Base-by-base conservation (phyloP, 2,888 invertebrate species). In the Escarpia spicata region DNA sequence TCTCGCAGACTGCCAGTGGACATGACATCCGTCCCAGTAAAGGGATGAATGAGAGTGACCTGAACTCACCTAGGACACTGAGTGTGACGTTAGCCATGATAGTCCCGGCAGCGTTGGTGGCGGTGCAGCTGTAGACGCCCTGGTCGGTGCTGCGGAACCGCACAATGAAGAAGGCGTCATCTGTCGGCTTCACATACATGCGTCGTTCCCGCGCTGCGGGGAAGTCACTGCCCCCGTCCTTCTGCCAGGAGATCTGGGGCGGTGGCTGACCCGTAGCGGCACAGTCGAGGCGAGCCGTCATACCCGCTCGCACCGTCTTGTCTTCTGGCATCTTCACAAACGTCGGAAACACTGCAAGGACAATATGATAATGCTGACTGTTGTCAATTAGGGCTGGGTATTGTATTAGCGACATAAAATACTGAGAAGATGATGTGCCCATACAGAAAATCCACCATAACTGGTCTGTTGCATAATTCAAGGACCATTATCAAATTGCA, bases 71-170 rank as follows among this genome's bases (percentile, higher is more conserved):
- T 75, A 75, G 75, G 92, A 99, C 98, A 94, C 98, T 98, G 52
- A 99, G 97, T 37, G 98, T 98, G 43, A 98, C 98, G 97, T 98
- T 99, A 2, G 98, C 98, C 94, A 98, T 97, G 90, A 98, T 98
- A 92, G 97, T 97, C 0, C 99, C 99, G 26, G 99, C 99, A 91
- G 98, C 97, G 96, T 99, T 99, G 95, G 98, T 97, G 0, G 99
- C 99, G 10, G 98, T 98, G 96, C 99, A 99, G 92, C 98, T 98
- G 96, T 99, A 99, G 58, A 98, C 97, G 0, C 99, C 99, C 97
- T 98, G 98, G 96, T 99, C 99, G 75, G 97, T 97, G 0, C 98
- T 97, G 96, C 98, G 98, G 43, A 98, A 98, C 97, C 98, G 98
- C n/a, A 98, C 97, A 95, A 99, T 99, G 96, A 98, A 98, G 96